A percentile compares a stretch with the other conserved stretches of the same genome.
Evolutionary conservation across 37 sponge, comb jelly and placozoan genomes (phyloP).

Genomic region (Halisarca cf. caerulea): DNA sequence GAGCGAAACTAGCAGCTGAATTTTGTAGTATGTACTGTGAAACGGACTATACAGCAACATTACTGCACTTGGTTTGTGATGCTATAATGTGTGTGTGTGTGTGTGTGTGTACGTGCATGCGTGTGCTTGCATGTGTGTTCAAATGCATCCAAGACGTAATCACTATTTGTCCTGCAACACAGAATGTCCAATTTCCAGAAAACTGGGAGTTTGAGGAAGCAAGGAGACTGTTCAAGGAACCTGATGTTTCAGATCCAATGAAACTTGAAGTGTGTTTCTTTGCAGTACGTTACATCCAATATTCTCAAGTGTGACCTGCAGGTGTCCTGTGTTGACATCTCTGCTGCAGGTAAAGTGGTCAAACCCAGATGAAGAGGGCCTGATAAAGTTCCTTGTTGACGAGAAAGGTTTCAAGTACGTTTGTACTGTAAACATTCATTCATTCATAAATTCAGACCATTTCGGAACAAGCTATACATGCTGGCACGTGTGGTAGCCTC

Average conservation of each 20-base stretch:
- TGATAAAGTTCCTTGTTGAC: constrained; percentile 85
- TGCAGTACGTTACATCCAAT: background rate
- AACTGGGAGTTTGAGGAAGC: constrained; percentile 89
- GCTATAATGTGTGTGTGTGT: background rate
- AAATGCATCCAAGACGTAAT: background rate
- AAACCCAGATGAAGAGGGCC: constrained; percentile 85
- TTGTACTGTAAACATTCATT: too few species aligned
- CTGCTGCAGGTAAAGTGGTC: constrained; percentile 80
- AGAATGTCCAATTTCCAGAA: constrained; percentile 85
- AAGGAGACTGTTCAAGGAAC: constrained; percentile 69
- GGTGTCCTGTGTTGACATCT: too few species aligned
- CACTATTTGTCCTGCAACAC: background rate
- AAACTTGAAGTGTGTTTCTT: constrained; percentile 54
- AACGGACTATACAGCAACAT: too few species aligned
- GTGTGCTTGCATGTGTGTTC: background rate
- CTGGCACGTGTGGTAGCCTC: too few species aligned
- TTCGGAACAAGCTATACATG: too few species aligned
- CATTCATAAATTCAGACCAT: too few species aligned
- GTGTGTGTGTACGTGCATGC: background rate
- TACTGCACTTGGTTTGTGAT: too few species aligned
- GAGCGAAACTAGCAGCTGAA: too few species aligned
- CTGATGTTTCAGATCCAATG: constrained; percentile 69
- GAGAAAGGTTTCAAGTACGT: constrained; percentile 84
- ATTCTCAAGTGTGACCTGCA: too few species aligned
- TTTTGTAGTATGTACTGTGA: too few species aligned